These are phyloP conservation scores for Stylophora pistillata DNA, from an alignment of 64 coral and sea anemone species.

Conservation along the genomic window DNA sequence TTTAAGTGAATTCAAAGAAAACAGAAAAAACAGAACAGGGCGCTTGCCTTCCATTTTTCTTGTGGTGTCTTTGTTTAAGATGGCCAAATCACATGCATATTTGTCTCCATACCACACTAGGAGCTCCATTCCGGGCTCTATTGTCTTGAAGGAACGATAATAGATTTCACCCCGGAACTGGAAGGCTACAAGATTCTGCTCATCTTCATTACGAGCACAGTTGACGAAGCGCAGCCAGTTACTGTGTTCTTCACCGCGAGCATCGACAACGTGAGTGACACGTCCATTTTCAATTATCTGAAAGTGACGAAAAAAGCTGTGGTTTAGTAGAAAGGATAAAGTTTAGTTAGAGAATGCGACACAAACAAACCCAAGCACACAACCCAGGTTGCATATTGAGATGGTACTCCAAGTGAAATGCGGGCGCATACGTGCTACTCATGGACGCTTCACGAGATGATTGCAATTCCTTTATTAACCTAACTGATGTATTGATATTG, in stretches of 20 bases:
- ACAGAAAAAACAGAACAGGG: background rate
- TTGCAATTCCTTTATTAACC: too few species aligned
- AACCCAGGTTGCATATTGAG: too few species aligned
- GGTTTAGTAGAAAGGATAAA: background rate
- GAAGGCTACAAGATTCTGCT: conserved; percentile 76
- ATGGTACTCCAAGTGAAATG: too few species aligned
- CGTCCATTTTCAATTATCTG: conserved; percentile 76
- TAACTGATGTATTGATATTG: too few species aligned
- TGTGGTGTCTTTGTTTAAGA: conserved; percentile 50
- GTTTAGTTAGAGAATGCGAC: background rate
- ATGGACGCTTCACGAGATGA: too few species aligned
- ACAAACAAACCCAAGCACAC: too few species aligned
- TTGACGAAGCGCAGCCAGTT: conserved; percentile 79
- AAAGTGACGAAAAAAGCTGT: background rate
- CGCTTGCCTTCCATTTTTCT: conserved; percentile 41
- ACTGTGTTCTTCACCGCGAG: conserved; percentile 47
- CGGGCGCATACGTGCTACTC: too few species aligned
- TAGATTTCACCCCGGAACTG: conserved; percentile 71
- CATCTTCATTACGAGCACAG: conserved; percentile 77
- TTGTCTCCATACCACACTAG: conserved; percentile 74
- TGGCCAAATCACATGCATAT: conserved; percentile 71
- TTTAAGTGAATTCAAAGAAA: too few species aligned
- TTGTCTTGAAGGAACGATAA: conserved; percentile 63
- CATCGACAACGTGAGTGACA: conserved; percentile 71
- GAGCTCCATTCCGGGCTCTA: conserved; percentile 68